phyloP scores from a whole-genome alignment of 2,888 invertebrate genomes.

The Sinohyriopsis cumingii region DNA sequence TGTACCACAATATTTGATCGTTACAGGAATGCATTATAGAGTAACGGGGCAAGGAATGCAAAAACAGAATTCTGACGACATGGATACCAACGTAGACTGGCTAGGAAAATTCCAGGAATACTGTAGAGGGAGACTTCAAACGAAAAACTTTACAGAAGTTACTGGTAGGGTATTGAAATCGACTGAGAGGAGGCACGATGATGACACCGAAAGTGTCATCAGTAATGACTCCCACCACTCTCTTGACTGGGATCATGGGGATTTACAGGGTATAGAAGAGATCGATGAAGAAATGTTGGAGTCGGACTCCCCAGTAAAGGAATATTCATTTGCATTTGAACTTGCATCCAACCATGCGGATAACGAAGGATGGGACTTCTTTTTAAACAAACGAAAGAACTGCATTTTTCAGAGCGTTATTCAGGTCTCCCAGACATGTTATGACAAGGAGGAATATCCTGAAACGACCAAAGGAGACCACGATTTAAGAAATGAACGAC shows the following conservation, averaged over 20 bases:
- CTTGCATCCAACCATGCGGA: constrained; percentile 55
- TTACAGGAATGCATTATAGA: constrained; percentile 46
- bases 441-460: constrained; percentile 19
- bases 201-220: constrained; percentile 42
- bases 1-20: constrained; percentile 41
- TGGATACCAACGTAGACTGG: constrained; percentile 49
- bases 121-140: constrained; percentile 57
- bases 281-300: constrained; percentile 41
- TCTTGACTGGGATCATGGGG: constrained; percentile 49
- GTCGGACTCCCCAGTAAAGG: constrained; percentile 45
- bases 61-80: constrained; percentile 43
- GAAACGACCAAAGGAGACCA: constrained; percentile 17
- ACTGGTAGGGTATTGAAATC: constrained; percentile 41
- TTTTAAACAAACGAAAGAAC: constrained; percentile 55
- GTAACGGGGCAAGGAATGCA: constrained; percentile 34
- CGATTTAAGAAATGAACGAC: constrained; percentile 23
- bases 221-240: constrained; percentile 39
- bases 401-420: constrained; percentile 55
- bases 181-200: constrained; percentile 23
- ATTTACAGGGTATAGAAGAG: constrained; percentile 47
- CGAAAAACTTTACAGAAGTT: constrained; percentile 55
- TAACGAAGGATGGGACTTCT: constrained; percentile 60
- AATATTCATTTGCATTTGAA: constrained; percentile 57
- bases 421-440: constrained; percentile 39
- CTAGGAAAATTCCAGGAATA: constrained; percentile 60